Base-by-base conservation (phyloP, 2,888 invertebrate genomes). In the Eristalis pertinax region DNA sequence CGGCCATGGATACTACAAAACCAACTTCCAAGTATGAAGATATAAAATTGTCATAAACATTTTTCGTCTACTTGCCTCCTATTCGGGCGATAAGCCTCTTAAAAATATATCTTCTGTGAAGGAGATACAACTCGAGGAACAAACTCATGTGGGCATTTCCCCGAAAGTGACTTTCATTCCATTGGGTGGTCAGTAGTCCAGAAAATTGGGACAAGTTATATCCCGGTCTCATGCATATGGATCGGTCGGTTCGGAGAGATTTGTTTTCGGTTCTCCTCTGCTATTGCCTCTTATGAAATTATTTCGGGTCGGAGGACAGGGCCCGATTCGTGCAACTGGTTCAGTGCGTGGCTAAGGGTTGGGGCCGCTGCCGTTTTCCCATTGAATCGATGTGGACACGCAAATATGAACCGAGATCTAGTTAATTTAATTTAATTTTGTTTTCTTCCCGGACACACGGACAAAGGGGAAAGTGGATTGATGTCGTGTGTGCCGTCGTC, bases 81-180 rank as follows among this genome's bases (percentile, higher is more conserved):
- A 68, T 19, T 67, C 41, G 24, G 50, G 68, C 41, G 68, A 68
- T 68, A 68, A 68, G 68, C 68, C 68, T 68, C 68, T 68, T 68
- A 68, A 68, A 68, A 68, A 43, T 68, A 43, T 68, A 68, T 68
- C 68, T 43, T 50, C 68, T 68, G 50, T 43, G 22, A 68, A 68
- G 68, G 43, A 43, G 43, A 68, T 15, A 19, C 50, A 50, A n/a
- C 19, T 19, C 50, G 50, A 8, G 19, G 50, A 50, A 50, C 50
- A 50, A 50, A 50, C 50, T 50, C 50, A 19, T 50, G 50, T 50
- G 50, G 50, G 50, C 19, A 50, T 50, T 50, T 50, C 50, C 50
- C 50, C 50, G 50, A 50, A 50, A 50, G 50, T 50, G 50, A 50
- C 50, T 50, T 50, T 68, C 68, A 43, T 68, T 43, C 43, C 68